Evolutionary conservation across 1,140 invertebrate genomes (phyloP).

Genomic region (Macrocentrus cingulum): DNA sequence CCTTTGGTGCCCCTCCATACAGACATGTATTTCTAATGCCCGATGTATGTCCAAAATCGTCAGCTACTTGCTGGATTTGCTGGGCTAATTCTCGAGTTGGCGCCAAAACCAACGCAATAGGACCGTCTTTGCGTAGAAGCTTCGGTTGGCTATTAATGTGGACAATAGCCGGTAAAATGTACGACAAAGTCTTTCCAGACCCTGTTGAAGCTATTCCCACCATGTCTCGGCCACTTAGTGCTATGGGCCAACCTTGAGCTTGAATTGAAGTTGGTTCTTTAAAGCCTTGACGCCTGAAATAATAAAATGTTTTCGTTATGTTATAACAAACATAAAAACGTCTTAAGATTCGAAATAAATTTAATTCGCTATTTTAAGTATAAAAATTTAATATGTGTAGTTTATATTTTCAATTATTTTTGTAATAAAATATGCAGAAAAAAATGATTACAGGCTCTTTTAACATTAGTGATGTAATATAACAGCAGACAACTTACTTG

Average conservation of each 20-base stretch:
- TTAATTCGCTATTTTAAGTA: too few species aligned
- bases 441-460: too few species aligned
- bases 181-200: constrained; percentile 88
- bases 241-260: constrained; percentile 91
- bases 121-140: constrained; percentile 82
- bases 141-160: constrained; percentile 91
- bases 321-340: constrained; percentile 16
- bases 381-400: too few species aligned
- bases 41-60: constrained; percentile 85
- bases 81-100: constrained; percentile 95
- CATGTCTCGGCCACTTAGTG: constrained; percentile 87
- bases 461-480: too few species aligned
- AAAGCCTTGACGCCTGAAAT: constrained; percentile 75
- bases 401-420: too few species aligned
- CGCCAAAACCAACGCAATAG: constrained; percentile 87
- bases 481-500: constrained; percentile 45
- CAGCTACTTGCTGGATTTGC: constrained; percentile 94
- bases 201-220: constrained; percentile 96
- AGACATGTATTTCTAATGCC: constrained; percentile 88
- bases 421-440: too few species aligned
- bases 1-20: constrained; percentile 94
- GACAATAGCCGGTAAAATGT: constrained; percentile 82
- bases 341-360: constrained; percentile 17
- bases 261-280: constrained; percentile 87
- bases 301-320: constrained; percentile 17